Percentiles rank a stretch among this genome's conserved stretches.
phyloP scores from a whole-genome alignment of 2,113 vertebrate species.

The Phoxinus phoxinus region DNA sequence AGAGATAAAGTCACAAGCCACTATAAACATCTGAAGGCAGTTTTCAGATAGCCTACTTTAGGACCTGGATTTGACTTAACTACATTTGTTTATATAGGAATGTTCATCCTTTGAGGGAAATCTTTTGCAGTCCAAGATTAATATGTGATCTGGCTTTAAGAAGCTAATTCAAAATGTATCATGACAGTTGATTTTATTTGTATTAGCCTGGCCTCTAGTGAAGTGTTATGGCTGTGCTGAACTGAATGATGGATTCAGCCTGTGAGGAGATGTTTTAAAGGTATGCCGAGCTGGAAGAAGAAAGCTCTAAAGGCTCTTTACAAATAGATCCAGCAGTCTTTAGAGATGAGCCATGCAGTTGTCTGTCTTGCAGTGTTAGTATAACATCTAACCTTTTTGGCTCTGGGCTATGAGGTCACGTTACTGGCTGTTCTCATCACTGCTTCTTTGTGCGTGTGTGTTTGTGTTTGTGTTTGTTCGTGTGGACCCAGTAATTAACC shows the following conservation, averaged over 20 bases:
- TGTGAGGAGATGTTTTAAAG: not conserved
- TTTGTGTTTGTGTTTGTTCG: conserved; percentile 6
- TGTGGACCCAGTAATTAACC: not conserved
- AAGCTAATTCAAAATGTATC: not conserved
- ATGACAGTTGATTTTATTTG: not conserved
- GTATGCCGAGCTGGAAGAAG: not conserved
- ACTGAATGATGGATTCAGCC: not conserved
- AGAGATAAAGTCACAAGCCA: no score
- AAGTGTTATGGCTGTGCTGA: not conserved
- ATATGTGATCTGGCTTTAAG: not conserved
- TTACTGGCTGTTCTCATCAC: not conserved
- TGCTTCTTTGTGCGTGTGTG: not conserved
- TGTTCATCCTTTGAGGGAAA: not conserved
- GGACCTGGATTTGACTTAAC: not conserved
- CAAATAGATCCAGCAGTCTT: not conserved
- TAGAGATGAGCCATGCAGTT: not conserved
- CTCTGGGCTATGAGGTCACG: not conserved
- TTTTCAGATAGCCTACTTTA: not conserved
- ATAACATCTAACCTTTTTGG: conserved; percentile 43
- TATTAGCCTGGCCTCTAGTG: not conserved
- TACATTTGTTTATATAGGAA: not conserved
- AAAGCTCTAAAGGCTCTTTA: not conserved
- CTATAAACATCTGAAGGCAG: not conserved
- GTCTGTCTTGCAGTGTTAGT: conserved; percentile 16
- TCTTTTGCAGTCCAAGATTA: conserved; percentile 15